These are phyloP conservation scores for Pangasius mekongensis DNA, from an alignment of 2,797 vertebrate species.

Conservation along the genomic window DNA sequence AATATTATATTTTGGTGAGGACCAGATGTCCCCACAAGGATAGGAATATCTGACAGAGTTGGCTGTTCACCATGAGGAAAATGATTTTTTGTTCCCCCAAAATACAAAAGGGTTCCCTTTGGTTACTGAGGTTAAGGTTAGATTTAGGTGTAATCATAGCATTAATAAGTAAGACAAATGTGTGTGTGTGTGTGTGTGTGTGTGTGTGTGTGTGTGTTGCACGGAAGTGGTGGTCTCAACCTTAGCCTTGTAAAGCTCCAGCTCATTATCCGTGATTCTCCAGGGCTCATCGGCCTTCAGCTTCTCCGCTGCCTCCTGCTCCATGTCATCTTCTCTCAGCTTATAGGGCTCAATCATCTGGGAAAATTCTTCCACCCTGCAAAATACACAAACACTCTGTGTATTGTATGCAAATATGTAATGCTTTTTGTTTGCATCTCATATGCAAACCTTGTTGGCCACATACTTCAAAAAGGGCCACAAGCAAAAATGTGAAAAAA, in stretches of 20 bases:
- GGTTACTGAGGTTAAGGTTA: background rate
- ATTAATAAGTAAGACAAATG: background rate
- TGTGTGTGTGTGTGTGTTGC: background rate
- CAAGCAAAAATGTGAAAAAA: background rate
- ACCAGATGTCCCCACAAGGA: background rate
- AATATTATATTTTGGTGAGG: background rate
- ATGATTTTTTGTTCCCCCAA: background rate
- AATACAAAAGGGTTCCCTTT: background rate
- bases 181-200: too few relatives aligned
- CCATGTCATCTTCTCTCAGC: constrained; percentile 96
- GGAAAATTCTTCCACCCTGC: constrained; percentile 87
- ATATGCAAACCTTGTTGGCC: background rate
- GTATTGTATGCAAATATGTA: background rate
- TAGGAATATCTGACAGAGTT: background rate
- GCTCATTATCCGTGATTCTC: constrained; percentile 96
- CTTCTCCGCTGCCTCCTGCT: constrained; percentile 92
- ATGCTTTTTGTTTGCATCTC: background rate
- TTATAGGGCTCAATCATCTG: constrained; percentile 94
- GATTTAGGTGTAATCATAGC: background rate
- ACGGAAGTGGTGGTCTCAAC: constrained; percentile 64
- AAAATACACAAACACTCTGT: background rate
- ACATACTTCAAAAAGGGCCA: background rate
- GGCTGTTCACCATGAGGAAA: background rate
- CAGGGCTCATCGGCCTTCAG: constrained; percentile 95
- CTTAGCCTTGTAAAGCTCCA: constrained; percentile 96